phyloP scores from a whole-genome alignment of 2,113 vertebrate genomes.

The Lasiurus cinereus region DNA sequence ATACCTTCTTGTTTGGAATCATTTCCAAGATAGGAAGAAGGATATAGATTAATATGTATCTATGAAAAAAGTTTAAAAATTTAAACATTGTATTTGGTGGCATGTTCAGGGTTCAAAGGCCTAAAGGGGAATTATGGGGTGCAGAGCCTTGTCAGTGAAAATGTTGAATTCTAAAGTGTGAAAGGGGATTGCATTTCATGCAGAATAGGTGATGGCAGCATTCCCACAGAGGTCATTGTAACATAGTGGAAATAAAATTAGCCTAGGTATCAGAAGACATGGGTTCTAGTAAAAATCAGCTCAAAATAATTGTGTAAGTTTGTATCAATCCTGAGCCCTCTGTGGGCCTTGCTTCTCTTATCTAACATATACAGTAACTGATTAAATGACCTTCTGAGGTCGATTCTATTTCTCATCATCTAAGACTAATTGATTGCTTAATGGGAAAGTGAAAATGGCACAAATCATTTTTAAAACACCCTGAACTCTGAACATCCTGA shows the following conservation, averaged over 20 bases:
- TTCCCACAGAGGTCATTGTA: background rate
- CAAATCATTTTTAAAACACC: background rate
- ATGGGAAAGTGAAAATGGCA: constrained; percentile 11
- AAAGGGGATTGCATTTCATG: constrained; percentile 43
- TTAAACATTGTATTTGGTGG: constrained; percentile 42
- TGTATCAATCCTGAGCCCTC: background rate
- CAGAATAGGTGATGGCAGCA: constrained; percentile 16
- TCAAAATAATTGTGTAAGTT: constrained; percentile 19
- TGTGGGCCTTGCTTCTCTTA: constrained; percentile 23
- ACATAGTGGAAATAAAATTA: constrained; percentile 19
- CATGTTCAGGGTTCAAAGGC: background rate
- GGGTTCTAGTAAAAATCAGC: constrained; percentile 32
- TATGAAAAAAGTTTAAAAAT: constrained; percentile 45
- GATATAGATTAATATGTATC: constrained; percentile 17
- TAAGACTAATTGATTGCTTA: constrained; percentile 46
- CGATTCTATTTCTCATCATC: constrained; percentile 22
- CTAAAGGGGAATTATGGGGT: constrained; percentile 31
- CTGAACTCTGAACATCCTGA: background rate
- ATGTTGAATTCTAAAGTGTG: constrained; percentile 61
- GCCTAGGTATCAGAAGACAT: constrained; percentile 10
- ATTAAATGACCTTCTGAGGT: constrained; percentile 52
- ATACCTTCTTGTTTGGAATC: constrained; percentile 25
- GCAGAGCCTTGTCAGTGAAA: constrained; percentile 47
- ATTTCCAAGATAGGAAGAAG: constrained; percentile 41
- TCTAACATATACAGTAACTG: constrained; percentile 38